Conservation (phyloP, 2,113 vertebrate species). For the Elachura formosa region DNA sequence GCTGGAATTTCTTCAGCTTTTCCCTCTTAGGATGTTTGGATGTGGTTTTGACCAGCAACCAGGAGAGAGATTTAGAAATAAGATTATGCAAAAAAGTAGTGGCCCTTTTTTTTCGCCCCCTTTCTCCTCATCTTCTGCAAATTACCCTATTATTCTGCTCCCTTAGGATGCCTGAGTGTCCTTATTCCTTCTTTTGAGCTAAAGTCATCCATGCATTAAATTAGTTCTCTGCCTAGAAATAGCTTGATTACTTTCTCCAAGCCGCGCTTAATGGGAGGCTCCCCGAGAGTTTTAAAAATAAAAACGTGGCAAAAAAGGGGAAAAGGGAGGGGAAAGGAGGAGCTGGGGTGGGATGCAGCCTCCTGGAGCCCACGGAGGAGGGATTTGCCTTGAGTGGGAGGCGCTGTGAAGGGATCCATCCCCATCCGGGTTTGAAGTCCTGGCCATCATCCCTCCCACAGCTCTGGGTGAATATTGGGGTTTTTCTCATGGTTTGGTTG, state of each 20-base stretch:
- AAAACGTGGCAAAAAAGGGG: not conserved
- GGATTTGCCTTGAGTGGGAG: rapidly evolving
- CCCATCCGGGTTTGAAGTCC: rapidly evolving
- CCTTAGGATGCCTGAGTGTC: constrained; percentile 73
- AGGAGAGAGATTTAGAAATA: constrained; percentile 45
- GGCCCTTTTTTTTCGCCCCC: not conserved
- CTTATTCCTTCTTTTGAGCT: constrained; percentile 80
- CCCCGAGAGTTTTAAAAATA: constrained; percentile 35
- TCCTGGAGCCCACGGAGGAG: not conserved
- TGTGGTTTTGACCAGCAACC: not conserved
- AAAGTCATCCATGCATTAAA: constrained; percentile 85
- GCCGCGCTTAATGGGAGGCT: constrained; percentile 23
- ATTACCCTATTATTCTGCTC: constrained; percentile 79
- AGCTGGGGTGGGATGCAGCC: not conserved
- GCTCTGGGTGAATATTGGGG: not conserved
- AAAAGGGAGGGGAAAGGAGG: not conserved
- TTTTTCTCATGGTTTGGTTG: not conserved
- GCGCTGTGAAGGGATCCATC: not conserved
- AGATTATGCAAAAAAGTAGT: constrained; percentile 64
- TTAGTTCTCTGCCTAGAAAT: constrained; percentile 81
- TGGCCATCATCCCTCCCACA: rapidly evolving
- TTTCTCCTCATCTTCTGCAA: constrained; percentile 70
- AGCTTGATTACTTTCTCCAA: constrained; percentile 74
- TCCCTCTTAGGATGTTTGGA: not conserved
- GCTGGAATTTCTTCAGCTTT: rapidly evolving